phyloP scores from a whole-genome alignment of 2,888 invertebrate genomes.

The Unio pictorum region DNA sequence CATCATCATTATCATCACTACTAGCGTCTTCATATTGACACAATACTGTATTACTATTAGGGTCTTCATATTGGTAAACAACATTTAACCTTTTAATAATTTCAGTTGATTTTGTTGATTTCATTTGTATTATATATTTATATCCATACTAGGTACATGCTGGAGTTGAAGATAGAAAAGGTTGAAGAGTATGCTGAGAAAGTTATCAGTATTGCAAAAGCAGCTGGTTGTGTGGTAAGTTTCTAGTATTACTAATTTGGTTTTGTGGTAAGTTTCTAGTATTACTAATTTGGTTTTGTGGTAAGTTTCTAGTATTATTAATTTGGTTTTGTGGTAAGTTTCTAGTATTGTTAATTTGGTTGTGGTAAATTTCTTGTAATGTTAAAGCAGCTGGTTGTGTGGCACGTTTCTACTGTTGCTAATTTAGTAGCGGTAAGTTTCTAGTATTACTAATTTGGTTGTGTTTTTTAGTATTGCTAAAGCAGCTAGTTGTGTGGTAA shows the following conservation, averaged over 20 bases:
- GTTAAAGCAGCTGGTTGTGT: not conserved
- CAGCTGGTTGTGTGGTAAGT: constrained; percentile 56
- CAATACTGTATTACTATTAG: too few relatives aligned
- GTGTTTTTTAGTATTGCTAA: too few relatives aligned
- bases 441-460: too few relatives aligned
- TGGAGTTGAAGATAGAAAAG: constrained; percentile 62
- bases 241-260: not conserved
- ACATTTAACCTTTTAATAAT: too few relatives aligned
- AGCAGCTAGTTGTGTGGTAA: too few relatives aligned
- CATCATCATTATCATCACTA: too few relatives aligned
- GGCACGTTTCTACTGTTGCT: too few relatives aligned
- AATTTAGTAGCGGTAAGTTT: too few relatives aligned
- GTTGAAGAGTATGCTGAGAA: constrained; percentile 58
- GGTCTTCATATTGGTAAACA: too few relatives aligned
- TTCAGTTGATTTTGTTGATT: not conserved
- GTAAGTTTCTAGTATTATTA: not conserved
- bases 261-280: not conserved
- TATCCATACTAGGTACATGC: constrained; percentile 58
- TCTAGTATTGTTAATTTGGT: not conserved
- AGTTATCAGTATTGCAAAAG: constrained; percentile 50
- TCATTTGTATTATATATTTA: constrained; percentile 1
- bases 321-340: not conserved
- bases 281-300: not conserved
- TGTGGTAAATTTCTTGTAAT: too few relatives aligned
- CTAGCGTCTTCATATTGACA: too few relatives aligned